These are phyloP conservation scores for Loxodonta africana DNA, from an alignment of 2,113 vertebrate species.

Conservation along the genomic window DNA sequence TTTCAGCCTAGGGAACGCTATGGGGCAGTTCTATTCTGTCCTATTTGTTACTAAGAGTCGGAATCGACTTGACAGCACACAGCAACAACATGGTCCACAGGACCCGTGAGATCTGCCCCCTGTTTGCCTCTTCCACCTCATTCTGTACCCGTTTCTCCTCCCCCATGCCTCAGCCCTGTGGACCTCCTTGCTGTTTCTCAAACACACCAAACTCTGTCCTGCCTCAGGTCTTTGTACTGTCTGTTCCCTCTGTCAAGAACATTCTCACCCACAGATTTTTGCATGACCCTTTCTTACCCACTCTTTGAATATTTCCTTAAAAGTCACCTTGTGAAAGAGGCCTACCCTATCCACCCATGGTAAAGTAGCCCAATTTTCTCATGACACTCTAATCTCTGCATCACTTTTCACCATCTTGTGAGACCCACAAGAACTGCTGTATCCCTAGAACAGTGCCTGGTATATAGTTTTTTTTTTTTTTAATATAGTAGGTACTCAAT, in stretches of 20 bases:
- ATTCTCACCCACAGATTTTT: not conserved
- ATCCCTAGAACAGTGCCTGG: not conserved
- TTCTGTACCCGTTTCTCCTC: not conserved
- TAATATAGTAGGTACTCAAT: not conserved
- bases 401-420: not conserved
- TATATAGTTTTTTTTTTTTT: too few relatives aligned
- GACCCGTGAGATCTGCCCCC: accelerated
- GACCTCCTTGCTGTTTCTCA: not conserved
- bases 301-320: not conserved
- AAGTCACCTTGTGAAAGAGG: not conserved
- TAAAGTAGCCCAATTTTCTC: not conserved
- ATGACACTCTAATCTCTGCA: not conserved
- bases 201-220: not conserved
- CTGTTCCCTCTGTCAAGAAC: not conserved
- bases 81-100: not conserved
- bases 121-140: not conserved
- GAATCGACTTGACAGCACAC: not conserved
- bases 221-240: not conserved
- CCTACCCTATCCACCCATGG: not conserved
- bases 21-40: not conserved
- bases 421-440: not conserved
- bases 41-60: not conserved
- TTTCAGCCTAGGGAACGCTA: not conserved
- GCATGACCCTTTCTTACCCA: not conserved
- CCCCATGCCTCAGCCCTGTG: accelerated